These are phyloP conservation scores for Metellina segmentata DNA, from an alignment of 2,888 invertebrate species.

Conservation along the genomic window DNA sequence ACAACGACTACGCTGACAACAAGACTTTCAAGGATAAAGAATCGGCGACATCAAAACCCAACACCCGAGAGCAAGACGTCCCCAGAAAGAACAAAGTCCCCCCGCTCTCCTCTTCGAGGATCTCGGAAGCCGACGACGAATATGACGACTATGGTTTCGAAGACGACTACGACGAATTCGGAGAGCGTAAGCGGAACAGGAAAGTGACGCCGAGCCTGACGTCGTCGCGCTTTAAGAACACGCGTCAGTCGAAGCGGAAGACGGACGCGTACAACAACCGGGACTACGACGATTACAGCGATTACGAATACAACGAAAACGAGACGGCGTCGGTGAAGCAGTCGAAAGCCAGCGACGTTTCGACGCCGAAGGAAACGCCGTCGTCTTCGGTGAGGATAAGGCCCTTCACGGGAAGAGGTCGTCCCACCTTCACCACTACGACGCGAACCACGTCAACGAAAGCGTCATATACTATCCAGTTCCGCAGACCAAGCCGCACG, in stretches of 20 bases:
- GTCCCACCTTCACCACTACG: slow-evolving; percentile 56
- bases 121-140: slow-evolving; percentile 63
- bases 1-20: slow-evolving; percentile 75
- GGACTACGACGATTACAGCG: slow-evolving; percentile 76
- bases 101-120: slow-evolving; percentile 65
- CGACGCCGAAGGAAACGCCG: slow-evolving; percentile 60
- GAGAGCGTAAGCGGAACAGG: slow-evolving; percentile 35
- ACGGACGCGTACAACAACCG: slow-evolving; percentile 33
- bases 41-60: slow-evolving; percentile 51
- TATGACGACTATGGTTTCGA: slow-evolving; percentile 76
- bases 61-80: slow-evolving; percentile 22
- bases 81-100: slow-evolving; percentile 54
- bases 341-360: slow-evolving; percentile 30
- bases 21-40: slow-evolving; percentile 66
- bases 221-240: slow-evolving; percentile 58
- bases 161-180: slow-evolving; percentile 73
- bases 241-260: slow-evolving; percentile 67
- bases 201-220: slow-evolving; percentile 59
- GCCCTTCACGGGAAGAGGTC: slow-evolving; percentile 72
- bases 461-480: slow-evolving; percentile 70
- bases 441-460: slow-evolving; percentile 37
- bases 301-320: slow-evolving; percentile 71
- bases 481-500: slow-evolving; percentile 73
- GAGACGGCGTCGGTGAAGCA: slow-evolving; percentile 25
- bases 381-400: slow-evolving; percentile 69